These are phyloP conservation scores for Sebastes nivosus DNA, from an alignment of 2,797 vertebrate genomes.

Conservation along the genomic window DNA sequence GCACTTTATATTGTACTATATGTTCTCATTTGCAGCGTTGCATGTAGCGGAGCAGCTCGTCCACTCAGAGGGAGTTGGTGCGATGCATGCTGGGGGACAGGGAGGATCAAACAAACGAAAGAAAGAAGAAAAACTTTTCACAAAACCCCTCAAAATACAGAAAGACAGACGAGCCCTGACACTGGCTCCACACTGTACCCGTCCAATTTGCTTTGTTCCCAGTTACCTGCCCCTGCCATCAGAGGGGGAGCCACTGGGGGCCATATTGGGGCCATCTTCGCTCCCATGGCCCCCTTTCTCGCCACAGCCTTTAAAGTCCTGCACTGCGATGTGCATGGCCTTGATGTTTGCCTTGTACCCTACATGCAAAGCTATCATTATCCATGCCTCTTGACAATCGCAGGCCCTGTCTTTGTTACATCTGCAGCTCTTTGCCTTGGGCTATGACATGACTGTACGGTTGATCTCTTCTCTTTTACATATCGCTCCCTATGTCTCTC, in stretches of 20 bases:
- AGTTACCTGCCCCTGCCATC: slow-evolving; percentile 79
- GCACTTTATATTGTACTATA: not conserved
- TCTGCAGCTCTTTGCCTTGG: slow-evolving; percentile 81
- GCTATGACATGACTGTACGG: slow-evolving; percentile 81
- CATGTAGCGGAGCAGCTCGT: not conserved
- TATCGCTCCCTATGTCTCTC: slow-evolving; percentile 73
- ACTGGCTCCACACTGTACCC: slow-evolving; percentile 43
- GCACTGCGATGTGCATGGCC: slow-evolving; percentile 71
- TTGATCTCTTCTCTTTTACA: slow-evolving; percentile 86
- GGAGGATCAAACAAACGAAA: slow-evolving; percentile 57
- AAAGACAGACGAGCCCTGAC: slow-evolving; percentile 35
- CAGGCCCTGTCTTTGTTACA: slow-evolving; percentile 81
- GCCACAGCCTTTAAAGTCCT: slow-evolving; percentile 77
- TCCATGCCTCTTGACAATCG: slow-evolving; percentile 85
- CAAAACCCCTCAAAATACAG: slow-evolving; percentile 47
- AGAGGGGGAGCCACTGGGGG: slow-evolving; percentile 68
- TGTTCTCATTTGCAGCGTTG: slow-evolving; percentile 20
- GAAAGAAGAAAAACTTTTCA: slow-evolving; percentile 55
- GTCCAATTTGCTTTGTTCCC: slow-evolving; percentile 79
- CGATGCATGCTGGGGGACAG: slow-evolving; percentile 29
- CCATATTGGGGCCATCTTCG: slow-evolving; percentile 65
- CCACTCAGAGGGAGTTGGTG: slow-evolving; percentile 22
- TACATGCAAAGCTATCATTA: slow-evolving; percentile 87
- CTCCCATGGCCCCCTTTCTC: slow-evolving; percentile 65
- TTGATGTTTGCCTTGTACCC: slow-evolving; percentile 84